Evolutionary conservation across 2,113 vertebrate genomes (phyloP), one percentile per base, ranked within the genome.

Genomic region (Capra hircus): DNA sequence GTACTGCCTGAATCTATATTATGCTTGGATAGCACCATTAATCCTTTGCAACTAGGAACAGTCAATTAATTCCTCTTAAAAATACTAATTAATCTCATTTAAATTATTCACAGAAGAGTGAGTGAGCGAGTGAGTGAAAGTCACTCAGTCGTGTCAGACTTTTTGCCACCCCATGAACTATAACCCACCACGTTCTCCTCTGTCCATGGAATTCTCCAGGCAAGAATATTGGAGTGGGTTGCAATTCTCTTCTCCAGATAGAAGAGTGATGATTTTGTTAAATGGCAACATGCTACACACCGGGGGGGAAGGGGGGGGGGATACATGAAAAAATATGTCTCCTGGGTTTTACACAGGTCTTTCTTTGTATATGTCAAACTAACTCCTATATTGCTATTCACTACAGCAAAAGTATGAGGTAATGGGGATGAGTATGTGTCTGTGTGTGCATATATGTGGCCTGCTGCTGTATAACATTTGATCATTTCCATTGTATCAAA

Each of bases 11-110:
- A 36, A 36, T 74, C 25, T 95, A 64, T 85, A 82, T 97, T 95
- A 94, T 94, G 36, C 36, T 97, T 95, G 27, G 36, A 30, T 92
- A 81, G 28, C n/a, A 59, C 3, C 57, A 52, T 62, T 89, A 90
- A 81, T 88, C 80, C 4, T 85, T 95, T 88, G 59, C 94, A 95
- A 90, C 86, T 43, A 90, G 64, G 3, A 84, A 62, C 4, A 28
- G 19, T 19, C 60, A 93, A 91, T 86, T 90, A 95, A 78, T 62
- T 96, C 59, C 83, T 36, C 91, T 94, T 94, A 50, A 40, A 74
- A 59, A 89, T 40, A 96, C 82, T 97, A 95, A 89, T 53, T 59
- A 95, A 55, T 80, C 8, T 92, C 27, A 78, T 88, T 98, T 96
- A 93, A 96, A 67, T 89, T 97, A 84, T n/a, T 97, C 27, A 91